Evolutionary conservation across 2,797 vertebrate species (phyloP), one percentile per base, ranked within the genome.

Genomic region (Merluccius polli): DNA sequence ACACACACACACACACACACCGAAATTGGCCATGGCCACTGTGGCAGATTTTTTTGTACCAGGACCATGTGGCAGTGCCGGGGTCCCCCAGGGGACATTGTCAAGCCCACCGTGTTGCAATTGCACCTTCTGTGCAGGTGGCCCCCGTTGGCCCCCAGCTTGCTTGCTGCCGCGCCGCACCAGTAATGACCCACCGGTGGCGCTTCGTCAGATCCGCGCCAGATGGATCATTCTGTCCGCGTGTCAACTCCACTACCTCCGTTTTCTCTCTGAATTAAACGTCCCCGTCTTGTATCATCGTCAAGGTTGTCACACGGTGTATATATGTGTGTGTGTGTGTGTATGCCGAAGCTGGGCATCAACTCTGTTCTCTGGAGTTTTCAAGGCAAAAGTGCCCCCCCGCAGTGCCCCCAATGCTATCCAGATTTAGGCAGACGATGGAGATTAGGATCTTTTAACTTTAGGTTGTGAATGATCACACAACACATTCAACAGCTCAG

Each of bases 91-190:
- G 29, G 85, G 89, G 90, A 82, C 87, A 81, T 87, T 88, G 88
- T 24, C 87, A 79, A 87, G 84, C 89, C 85, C 83, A 80, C 87
- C 90, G 90, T 91, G 91, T 90, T 90, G 89, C 89, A 21, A 78
- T 83, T 91, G n/a, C 88, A 93, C 92, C 92, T 92, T 90, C 92
- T 90, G 92, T 84, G 89, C 92, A 94, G 92, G 92, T 92, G 92
- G 90, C 88, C 90, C 33, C 82, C 68, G 41, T 71, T 75, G 85
- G 86, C 87, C 88, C 86, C 82, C 84, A 71, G 63, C 81, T 79
- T 87, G 83, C 90, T 32, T 48, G 78, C 84, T 79, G 80, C 77
- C 71, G 48, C 33, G 33, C 33, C 16, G 44, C 38, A n/a, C 52
- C 13, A 15, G 63, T 24, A 29, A 67, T 29, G 63, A 29, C n/a